Evolutionary conservation across 2,888 invertebrate species (phyloP).

Genomic region (Pammene fasciana): DNA sequence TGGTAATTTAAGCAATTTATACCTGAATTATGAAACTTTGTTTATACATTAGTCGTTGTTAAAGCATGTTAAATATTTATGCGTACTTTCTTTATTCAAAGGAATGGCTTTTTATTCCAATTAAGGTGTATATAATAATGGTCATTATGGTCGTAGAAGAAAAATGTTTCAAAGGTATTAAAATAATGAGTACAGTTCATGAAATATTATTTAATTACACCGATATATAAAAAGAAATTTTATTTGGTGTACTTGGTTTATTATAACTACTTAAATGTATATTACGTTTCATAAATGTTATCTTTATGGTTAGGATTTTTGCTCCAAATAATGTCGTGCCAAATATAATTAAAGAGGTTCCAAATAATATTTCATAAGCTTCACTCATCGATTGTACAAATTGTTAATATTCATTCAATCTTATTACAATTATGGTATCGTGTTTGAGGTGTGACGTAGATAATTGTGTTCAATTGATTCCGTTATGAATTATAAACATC

Average conservation of each 20-base stretch:
- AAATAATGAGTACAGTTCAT: background rate
- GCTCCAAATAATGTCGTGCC: background rate
- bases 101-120: constrained; percentile 21
- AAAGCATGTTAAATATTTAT: constrained; percentile 8
- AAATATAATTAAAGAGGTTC: background rate
- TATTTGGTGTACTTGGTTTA: too few species aligned
- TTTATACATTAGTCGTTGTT: background rate
- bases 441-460: constrained; percentile 11
- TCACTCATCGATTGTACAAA: constrained; percentile 2
- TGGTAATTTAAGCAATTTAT: too few species aligned
- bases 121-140: background rate
- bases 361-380: background rate
- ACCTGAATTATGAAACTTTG: too few species aligned
- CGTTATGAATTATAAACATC: too few species aligned
- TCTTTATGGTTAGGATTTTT: background rate
- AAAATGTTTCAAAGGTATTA: background rate
- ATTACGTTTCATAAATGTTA: background rate
- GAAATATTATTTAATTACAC: background rate
- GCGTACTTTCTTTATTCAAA: background rate
- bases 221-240: too few species aligned
- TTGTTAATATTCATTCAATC: constrained; percentile 18
- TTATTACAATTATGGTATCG: constrained; percentile 8
- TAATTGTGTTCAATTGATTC: background rate
- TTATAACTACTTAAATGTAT: background rate
- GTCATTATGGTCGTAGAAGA: background rate